Evolutionary conservation across 2,888 invertebrate genomes (phyloP), one percentile per base, ranked within the genome.

Genomic region (Aspidapion aeneum): DNA sequence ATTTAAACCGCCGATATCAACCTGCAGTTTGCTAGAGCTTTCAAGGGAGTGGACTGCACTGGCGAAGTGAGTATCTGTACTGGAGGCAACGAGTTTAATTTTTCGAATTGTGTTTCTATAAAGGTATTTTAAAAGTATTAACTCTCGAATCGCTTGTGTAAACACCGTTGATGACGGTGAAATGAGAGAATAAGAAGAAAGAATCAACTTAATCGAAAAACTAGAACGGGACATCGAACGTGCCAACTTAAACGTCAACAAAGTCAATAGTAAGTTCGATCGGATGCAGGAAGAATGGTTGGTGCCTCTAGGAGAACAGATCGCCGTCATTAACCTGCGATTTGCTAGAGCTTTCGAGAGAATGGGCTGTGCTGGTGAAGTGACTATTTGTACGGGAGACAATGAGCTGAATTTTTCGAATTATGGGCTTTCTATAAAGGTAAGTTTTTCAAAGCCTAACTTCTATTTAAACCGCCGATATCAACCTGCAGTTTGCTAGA

Each of bases 281-380:
- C 58, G 61, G 20, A 58, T 61, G 58, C 63, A 68, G 35, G 63
- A 67, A n/a, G n/a, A n/a, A n/a, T n/a, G n/a, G n/a, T n/a, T n/a
- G n/a, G n/a, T n/a, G n/a, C n/a, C n/a, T n/a, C n/a, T n/a, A n/a
- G n/a, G n/a, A n/a, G n/a, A n/a, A n/a, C n/a, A n/a, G n/a, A n/a
- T n/a, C n/a, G n/a, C n/a, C n/a, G n/a, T 85, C 21, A 92, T 97
- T 55, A 90, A 90, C 77, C 70, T 74, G 0, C 89, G 88, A 66
- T 97, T 96, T 74, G 85, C 89, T 0, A 77, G 83, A 9, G 93
- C 80, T 95, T 0, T 96, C 81, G 81, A 83, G 1, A 85, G 85
- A 19, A 85, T 97, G 80, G 87, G 88, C 0, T 96, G 94, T 78
- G 90, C 90, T 0, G 97, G 97, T 0, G 91, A 95, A 82, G 87